These are phyloP conservation scores for Equus quagga DNA, from an alignment of 2,113 vertebrate genomes.

Conservation along the genomic window DNA sequence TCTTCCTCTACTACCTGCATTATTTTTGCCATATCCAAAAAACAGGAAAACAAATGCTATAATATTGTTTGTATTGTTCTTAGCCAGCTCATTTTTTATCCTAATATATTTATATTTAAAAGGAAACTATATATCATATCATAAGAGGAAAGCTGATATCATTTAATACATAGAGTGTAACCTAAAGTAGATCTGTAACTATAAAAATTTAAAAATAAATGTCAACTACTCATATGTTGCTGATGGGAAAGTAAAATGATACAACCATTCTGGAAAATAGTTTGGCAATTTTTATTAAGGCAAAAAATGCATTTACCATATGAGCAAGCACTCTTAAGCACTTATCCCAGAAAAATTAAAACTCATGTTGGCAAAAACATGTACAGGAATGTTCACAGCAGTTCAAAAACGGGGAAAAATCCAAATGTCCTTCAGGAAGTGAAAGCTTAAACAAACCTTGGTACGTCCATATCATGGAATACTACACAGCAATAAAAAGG, in stretches of 20 bases:
- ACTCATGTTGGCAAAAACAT: background rate
- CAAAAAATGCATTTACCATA: background rate
- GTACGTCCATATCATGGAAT: background rate
- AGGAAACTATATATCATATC: background rate
- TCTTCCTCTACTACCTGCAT: background rate
- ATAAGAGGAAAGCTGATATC: background rate
- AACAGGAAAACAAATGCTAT: background rate
- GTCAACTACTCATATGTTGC: background rate
- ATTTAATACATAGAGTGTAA: background rate
- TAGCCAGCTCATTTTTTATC: background rate
- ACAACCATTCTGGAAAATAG: background rate
- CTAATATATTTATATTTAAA: conserved; percentile 20
- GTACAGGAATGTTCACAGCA: background rate
- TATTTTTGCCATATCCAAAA: background rate
- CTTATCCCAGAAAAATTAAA: background rate
- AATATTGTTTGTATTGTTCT: background rate
- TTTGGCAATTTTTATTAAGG: background rate
- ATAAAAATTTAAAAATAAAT: background rate
- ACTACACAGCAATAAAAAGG: background rate
- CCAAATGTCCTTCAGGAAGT: background rate
- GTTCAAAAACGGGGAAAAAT: background rate
- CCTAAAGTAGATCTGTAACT: background rate
- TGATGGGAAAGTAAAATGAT: background rate
- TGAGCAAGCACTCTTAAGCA: background rate
- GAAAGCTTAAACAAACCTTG: background rate